phyloP scores from a whole-genome alignment of 2,888 invertebrate species.

The Folsomia manolachei region DNA sequence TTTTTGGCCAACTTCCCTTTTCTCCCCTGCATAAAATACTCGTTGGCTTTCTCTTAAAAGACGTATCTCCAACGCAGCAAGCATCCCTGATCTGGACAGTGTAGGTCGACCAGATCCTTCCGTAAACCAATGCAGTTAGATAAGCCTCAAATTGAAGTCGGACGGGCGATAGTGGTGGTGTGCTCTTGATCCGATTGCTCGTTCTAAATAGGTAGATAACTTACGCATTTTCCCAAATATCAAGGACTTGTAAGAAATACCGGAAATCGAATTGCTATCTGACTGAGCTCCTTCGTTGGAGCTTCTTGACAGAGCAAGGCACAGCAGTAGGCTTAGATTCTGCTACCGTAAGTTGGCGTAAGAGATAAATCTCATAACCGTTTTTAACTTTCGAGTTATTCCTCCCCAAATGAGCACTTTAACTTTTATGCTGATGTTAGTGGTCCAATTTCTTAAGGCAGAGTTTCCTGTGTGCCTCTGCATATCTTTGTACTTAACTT shows the following conservation, averaged over 20 bases:
- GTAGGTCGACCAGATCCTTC: background rate
- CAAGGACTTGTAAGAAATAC: background rate
- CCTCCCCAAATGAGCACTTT: conserved; percentile 3
- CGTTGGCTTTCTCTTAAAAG: conserved; percentile 20
- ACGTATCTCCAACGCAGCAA: background rate
- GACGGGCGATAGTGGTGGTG: background rate
- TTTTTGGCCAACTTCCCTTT: background rate
- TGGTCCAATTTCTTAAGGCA: conserved; percentile 4
- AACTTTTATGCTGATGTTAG: conserved; percentile 6
- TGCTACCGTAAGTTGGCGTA: background rate
- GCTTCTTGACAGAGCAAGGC: background rate
- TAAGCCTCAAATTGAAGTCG: background rate
- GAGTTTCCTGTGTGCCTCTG: background rate
- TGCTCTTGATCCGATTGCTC: background rate
- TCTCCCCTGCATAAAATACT: conserved; percentile 40
- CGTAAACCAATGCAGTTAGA: background rate
- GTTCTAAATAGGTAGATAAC: background rate
- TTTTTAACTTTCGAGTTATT: background rate
- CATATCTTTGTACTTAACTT: background rate
- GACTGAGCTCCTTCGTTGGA: no score
- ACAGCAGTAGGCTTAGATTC: background rate
- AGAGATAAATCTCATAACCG: background rate
- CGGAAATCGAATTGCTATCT: conserved; percentile 4
- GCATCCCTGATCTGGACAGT: background rate
- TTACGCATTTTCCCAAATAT: background rate